Evolutionary conservation across 2,797 vertebrate species (phyloP).

Genomic region (Benthosema pterotum): DNA sequence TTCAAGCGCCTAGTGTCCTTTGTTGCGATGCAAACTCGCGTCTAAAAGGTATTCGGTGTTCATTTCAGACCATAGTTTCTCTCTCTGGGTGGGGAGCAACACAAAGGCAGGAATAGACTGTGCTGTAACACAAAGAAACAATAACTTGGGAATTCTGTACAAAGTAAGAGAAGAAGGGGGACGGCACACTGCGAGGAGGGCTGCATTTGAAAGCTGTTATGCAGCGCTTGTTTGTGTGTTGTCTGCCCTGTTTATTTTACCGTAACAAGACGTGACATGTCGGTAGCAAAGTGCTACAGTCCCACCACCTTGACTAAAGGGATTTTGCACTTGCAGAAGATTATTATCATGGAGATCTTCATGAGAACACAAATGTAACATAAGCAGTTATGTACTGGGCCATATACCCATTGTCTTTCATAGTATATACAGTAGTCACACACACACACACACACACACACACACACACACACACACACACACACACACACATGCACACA

Average conservation of each 20-base stretch:
- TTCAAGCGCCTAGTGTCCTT: constrained; percentile 13
- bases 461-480: too few species aligned
- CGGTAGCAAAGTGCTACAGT: constrained; percentile 24
- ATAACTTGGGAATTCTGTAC: constrained; percentile 23
- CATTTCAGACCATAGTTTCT: not conserved
- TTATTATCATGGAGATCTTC: constrained; percentile 33
- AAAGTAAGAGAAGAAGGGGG: constrained; percentile 13
- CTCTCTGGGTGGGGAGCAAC: constrained; percentile 5
- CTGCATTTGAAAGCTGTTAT: constrained; percentile 26
- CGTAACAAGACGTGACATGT: constrained; percentile 10
- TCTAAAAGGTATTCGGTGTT: not conserved
- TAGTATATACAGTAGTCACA: too few species aligned
- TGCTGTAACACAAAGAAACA: constrained; percentile 18
- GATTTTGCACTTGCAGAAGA: constrained; percentile 50
- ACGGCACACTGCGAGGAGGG: constrained; percentile 13
- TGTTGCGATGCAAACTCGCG: constrained; percentile 14
- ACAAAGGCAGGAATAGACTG: constrained; percentile 3
- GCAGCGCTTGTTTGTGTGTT: constrained; percentile 19
- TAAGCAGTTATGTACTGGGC: not conserved
- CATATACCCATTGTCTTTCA: too few species aligned
- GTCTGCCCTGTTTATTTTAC: not conserved
- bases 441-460: too few species aligned
- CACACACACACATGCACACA: too few species aligned
- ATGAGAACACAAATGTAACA: not conserved
- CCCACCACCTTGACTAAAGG: constrained; percentile 42